Conservation (phyloP, 2,888 invertebrate genomes). For the Archips xylosteana region DNA sequence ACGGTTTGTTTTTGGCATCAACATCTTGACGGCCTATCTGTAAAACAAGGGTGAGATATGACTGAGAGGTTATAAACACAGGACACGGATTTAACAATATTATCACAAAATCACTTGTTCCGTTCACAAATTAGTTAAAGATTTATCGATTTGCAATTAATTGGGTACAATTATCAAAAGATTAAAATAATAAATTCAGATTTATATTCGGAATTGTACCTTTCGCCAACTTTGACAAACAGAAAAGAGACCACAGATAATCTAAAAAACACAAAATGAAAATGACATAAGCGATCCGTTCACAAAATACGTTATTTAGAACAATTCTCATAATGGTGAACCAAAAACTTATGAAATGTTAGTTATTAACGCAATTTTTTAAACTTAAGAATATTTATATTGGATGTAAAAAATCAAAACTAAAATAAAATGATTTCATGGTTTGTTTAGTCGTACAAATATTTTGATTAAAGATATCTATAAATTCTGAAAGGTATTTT, state of each 20-base stretch:
- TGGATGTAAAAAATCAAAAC: too few relatives aligned
- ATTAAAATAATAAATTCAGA: constrained; percentile 51
- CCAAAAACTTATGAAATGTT: too few relatives aligned
- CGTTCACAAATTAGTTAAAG: constrained; percentile 11
- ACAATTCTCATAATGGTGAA: not conserved
- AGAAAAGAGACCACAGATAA: constrained; percentile 54
- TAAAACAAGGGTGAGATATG: constrained; percentile 64
- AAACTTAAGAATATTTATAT: too few relatives aligned
- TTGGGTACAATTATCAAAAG: constrained; percentile 23
- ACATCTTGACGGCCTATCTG: constrained; percentile 92
- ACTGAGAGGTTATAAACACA: constrained; percentile 56
- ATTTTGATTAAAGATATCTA: not conserved
- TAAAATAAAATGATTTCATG: too few relatives aligned
- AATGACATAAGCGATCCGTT: constrained; percentile 23
- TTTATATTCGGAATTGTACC: constrained; percentile 55
- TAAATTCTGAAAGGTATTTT: not conserved
- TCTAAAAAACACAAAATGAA: constrained; percentile 22
- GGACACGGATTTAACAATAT: constrained; percentile 23
- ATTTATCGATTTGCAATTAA: constrained; percentile 48
- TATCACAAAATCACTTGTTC: constrained; percentile 30
- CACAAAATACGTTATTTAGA: not conserved
- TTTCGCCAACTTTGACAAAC: constrained; percentile 63
- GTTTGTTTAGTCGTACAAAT: not conserved
- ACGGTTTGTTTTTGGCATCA: constrained; percentile 99
- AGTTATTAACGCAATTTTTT: too few relatives aligned